These are phyloP conservation scores for Ranitomeya imitator DNA, from an alignment of 2,113 vertebrate species.

Conservation along the genomic window DNA sequence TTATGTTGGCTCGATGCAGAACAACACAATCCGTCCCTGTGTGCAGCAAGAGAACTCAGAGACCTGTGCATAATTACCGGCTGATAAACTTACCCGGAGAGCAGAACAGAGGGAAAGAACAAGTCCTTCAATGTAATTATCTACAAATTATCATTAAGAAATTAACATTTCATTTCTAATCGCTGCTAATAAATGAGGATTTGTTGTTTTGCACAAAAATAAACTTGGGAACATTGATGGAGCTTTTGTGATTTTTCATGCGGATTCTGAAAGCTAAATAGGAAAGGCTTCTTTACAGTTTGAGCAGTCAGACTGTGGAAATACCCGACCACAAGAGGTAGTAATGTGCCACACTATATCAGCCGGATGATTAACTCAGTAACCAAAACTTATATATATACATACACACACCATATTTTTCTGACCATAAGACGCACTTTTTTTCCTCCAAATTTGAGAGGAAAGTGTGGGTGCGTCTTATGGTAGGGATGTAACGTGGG, in stretches of 20 bases:
- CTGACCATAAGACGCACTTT: too few relatives aligned
- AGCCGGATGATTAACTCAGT: too few relatives aligned
- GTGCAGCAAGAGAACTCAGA: background rate
- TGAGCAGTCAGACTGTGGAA: too few relatives aligned
- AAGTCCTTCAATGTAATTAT: background rate
- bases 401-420: too few relatives aligned
- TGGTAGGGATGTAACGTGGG: too few relatives aligned
- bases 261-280: too few relatives aligned
- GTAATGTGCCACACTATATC: too few relatives aligned
- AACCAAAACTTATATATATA: too few relatives aligned
- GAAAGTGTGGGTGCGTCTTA: too few relatives aligned
- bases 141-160: background rate
- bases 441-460: too few relatives aligned
- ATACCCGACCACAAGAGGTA: too few relatives aligned
- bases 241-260: background rate
- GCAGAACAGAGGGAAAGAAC: slow-evolving; percentile 3
- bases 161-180: background rate
- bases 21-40: slow-evolving; percentile 38
- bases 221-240: background rate
- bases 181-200: background rate
- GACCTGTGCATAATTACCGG: slow-evolving; percentile 5
- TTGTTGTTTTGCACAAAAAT: background rate
- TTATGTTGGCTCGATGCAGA: background rate
- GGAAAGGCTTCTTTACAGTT: too few relatives aligned
- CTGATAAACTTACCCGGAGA: background rate